A percentile compares a stretch with the other conserved stretches of the same genome.
Evolutionary conservation across 2,797 vertebrate species (phyloP).

Genomic region (Liparis tanakae): DNA sequence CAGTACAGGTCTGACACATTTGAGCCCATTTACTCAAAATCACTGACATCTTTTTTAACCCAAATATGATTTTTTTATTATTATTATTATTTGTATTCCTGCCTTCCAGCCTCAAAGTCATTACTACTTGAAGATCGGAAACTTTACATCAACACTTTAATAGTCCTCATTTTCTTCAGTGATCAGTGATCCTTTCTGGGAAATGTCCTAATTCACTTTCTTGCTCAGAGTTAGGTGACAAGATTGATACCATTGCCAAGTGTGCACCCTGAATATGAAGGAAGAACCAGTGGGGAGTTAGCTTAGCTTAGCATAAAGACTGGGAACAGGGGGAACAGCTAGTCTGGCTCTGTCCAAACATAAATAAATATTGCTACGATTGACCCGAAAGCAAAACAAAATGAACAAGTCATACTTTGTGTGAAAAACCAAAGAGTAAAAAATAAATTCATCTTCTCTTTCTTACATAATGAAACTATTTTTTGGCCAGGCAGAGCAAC

Average conservation of each 20-base stretch:
- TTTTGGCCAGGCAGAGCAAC: neutral
- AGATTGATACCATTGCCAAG: neutral
- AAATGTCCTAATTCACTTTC: neutral
- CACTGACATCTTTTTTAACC: neutral
- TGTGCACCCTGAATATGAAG: neutral
- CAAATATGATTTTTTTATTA: neutral
- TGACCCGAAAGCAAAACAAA: neutral
- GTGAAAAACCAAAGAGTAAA: neutral
- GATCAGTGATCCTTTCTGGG: neutral
- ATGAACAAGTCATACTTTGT: neutral
- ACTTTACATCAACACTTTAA: neutral
- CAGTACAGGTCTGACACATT: neutral
- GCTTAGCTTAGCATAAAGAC: too few relatives aligned
- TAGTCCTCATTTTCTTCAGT: neutral
- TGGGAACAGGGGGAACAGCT: too few relatives aligned
- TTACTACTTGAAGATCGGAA: constrained; percentile 11
- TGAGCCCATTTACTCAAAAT: neutral
- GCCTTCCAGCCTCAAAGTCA: neutral
- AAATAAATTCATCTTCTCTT: neutral
- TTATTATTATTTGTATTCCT: neutral
- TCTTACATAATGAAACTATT: neutral
- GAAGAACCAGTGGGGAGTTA: too few relatives aligned
- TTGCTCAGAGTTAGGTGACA: neutral
- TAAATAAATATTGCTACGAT: neutral
- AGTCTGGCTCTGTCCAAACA: neutral